These are phyloP conservation scores for Dinomys branickii DNA, from an alignment of 2,113 vertebrate genomes.

Conservation along the genomic window DNA sequence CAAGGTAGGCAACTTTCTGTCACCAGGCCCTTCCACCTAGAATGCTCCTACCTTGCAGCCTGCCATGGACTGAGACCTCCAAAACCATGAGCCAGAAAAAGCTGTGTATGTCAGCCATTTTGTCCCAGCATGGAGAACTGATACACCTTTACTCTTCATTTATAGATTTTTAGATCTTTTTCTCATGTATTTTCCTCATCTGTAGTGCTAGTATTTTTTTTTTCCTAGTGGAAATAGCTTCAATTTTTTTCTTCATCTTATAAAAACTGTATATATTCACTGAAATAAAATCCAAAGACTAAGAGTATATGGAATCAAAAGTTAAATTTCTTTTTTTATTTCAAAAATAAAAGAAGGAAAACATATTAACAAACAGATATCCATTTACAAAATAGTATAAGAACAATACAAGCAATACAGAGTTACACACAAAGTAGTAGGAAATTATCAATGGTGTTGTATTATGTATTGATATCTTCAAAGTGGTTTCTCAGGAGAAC, in stretches of 20 bases:
- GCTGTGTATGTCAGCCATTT: neutral
- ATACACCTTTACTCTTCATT: neutral
- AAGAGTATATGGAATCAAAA: neutral
- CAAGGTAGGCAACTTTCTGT: neutral
- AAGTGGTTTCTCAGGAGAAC: too few species aligned
- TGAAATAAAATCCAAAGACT: slow-evolving; percentile 19
- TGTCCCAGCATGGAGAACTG: neutral
- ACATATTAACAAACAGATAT: too few species aligned
- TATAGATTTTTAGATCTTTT: slow-evolving; percentile 2
- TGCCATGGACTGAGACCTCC: neutral
- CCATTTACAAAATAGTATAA: too few species aligned
- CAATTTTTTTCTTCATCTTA: neutral
- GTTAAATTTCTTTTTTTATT: too few species aligned
- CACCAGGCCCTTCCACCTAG: neutral
- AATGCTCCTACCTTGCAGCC: neutral
- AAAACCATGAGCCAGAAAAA: neutral
- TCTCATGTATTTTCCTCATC: neutral
- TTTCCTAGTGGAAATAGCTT: neutral
- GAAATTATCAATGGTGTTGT: too few species aligned
- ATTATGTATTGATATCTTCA: too few species aligned
- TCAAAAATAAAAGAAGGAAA: too few species aligned
- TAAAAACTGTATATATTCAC: neutral
- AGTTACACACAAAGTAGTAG: too few species aligned
- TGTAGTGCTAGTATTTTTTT: neutral
- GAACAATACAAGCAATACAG: too few species aligned